phyloP scores from a whole-genome alignment of 2,113 vertebrate species.

The Marmota flaviventris region DNA sequence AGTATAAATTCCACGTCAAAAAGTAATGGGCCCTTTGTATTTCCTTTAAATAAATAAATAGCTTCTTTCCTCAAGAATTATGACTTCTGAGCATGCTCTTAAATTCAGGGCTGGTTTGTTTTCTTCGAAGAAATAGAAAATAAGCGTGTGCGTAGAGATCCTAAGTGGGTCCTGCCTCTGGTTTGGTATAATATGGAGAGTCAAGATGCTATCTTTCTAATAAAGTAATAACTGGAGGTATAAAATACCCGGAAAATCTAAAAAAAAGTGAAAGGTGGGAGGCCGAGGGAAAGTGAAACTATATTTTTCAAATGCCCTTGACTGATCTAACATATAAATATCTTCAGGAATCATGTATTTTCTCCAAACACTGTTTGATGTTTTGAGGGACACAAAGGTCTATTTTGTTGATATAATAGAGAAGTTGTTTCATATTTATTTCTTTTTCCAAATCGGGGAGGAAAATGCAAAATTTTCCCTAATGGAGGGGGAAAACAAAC shows the following conservation, averaged over 20 bases:
- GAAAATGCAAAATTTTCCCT: not conserved
- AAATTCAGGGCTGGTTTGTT: constrained; percentile 59
- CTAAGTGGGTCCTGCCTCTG: not conserved
- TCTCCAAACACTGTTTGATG: constrained; percentile 3
- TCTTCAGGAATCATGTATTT: constrained; percentile 38
- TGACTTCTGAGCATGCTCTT: constrained; percentile 8
- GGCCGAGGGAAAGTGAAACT: not conserved
- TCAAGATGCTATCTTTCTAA: not conserved
- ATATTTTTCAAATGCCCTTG: constrained; percentile 19
- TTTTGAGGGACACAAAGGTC: constrained; percentile 38
- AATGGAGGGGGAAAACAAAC: no score
- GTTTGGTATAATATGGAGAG: not conserved
- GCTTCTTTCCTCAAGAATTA: constrained; percentile 47
- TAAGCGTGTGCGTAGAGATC: not conserved
- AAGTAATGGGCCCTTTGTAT: constrained; percentile 66
- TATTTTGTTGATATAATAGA: constrained; percentile 44
- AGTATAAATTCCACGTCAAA: constrained; percentile 48
- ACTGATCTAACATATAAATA: constrained; percentile 5
- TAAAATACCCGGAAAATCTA: not conserved
- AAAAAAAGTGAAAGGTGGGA: not conserved
- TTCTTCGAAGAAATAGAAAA: constrained; percentile 47
- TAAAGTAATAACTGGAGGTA: not conserved
- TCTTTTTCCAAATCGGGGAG: not conserved
- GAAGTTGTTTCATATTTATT: constrained; percentile 38
- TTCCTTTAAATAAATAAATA: constrained; percentile 68